Evolutionary conservation across 2,888 invertebrate species (phyloP).

Genomic region (Drosophila imparisetae): DNA sequence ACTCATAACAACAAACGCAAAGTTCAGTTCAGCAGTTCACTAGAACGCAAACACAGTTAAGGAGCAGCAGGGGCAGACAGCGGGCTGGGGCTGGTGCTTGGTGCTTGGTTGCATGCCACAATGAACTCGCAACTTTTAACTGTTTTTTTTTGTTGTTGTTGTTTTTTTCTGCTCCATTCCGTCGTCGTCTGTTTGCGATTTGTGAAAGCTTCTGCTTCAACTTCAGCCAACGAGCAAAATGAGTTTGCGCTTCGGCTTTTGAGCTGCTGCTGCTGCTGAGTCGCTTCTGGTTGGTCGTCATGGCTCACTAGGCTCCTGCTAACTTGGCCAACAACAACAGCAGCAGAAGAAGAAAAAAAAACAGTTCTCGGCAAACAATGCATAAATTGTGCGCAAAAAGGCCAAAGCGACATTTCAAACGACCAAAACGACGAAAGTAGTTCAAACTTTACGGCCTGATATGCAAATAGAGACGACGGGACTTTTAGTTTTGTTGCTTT

Average conservation of each 20-base stretch:
- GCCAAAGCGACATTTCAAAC: constrained; percentile 61
- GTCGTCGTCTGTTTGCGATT: constrained; percentile 64
- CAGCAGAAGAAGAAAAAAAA: not conserved
- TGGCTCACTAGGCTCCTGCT: constrained; percentile 42
- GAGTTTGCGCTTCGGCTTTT: constrained; percentile 55
- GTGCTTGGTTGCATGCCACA: constrained; percentile 70
- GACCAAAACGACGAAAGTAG: constrained; percentile 60
- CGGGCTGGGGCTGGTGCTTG: constrained; percentile 1
- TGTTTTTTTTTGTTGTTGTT: constrained; percentile 33
- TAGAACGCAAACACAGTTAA: constrained; percentile 43
- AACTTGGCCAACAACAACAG: constrained; percentile 46
- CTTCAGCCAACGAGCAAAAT: constrained; percentile 54
- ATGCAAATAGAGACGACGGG: constrained; percentile 39
- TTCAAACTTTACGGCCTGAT: constrained; percentile 58
- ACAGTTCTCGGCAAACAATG: constrained; percentile 65
- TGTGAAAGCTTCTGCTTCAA: constrained; percentile 75
- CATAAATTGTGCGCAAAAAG: constrained; percentile 73
- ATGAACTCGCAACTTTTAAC: constrained; percentile 80
- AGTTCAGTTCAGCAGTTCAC: constrained; percentile 58
- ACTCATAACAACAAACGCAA: constrained; percentile 76
- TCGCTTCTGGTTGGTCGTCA: constrained; percentile 57
- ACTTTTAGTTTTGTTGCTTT: constrained; percentile 1
- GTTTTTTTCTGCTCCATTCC: constrained; percentile 46
- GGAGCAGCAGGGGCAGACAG: constrained; percentile 1
- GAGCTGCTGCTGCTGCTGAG: constrained; percentile 8